Percentiles rank a stretch among this genome's conserved stretches.
phyloP scores from a whole-genome alignment of 2,113 vertebrate species.

The Carlito syrichta region DNA sequence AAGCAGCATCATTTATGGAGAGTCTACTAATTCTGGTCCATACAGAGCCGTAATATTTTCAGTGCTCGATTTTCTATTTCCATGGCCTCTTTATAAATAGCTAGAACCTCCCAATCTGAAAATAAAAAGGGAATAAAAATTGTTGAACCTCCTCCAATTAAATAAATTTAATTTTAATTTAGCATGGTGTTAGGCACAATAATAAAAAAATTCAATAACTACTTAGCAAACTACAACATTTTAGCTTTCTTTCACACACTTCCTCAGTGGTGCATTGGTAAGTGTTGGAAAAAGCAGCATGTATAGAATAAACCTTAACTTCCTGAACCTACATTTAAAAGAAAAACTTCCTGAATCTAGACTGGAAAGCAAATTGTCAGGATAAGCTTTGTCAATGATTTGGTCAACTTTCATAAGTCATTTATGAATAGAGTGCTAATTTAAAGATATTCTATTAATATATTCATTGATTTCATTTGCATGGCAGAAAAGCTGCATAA shows the following conservation, averaged over 20 bases:
- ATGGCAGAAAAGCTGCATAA: conserved; percentile 34
- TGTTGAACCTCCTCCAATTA: background rate
- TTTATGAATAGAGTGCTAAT: conserved; percentile 63
- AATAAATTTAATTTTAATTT: conserved; percentile 18
- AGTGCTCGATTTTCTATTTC: conserved; percentile 11
- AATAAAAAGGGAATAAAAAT: background rate
- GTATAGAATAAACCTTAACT: background rate
- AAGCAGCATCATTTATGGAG: background rate
- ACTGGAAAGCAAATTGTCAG: background rate
- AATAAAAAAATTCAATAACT: background rate
- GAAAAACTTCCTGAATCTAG: background rate
- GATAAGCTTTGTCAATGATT: background rate
- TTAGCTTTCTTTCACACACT: background rate
- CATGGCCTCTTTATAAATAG: background rate
- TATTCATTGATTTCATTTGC: conserved; percentile 30
- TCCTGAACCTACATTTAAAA: background rate
- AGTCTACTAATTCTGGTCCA: background rate
- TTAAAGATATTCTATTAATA: conserved; percentile 36
- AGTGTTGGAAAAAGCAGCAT: background rate
- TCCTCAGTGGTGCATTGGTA: background rate
- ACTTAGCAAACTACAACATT: background rate
- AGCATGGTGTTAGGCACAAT: background rate
- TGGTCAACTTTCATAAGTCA: background rate
- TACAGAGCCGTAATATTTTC: conserved; percentile 11
- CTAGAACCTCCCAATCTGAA: background rate